Conservation (phyloP, 2,113 vertebrate species). For the Cinclus mexicanus region DNA sequence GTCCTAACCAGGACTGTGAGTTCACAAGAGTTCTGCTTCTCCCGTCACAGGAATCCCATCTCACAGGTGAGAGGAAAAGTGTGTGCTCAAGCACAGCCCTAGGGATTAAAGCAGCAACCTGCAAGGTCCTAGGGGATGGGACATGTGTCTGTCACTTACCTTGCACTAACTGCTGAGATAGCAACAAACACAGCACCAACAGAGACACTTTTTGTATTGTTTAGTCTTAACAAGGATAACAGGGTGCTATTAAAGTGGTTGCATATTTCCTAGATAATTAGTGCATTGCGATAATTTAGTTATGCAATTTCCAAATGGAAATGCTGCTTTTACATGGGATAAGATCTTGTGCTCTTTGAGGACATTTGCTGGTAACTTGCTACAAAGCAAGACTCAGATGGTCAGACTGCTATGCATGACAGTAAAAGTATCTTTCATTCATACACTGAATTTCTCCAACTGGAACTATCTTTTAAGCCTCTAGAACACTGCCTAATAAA, state of each 20-base stretch:
- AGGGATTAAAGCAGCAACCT: background rate
- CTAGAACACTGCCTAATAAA: background rate
- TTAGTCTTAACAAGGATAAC: background rate
- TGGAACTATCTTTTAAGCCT: background rate
- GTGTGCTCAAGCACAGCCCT: background rate
- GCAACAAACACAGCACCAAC: background rate
- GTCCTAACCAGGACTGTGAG: background rate
- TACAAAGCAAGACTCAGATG: background rate
- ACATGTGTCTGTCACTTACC: fast-evolving
- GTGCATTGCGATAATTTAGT: background rate
- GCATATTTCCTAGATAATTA: background rate
- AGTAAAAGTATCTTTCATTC: background rate
- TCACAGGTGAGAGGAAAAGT: background rate
- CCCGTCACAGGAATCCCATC: background rate
- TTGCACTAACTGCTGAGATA: background rate
- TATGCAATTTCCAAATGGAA: background rate
- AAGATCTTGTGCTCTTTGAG: background rate
- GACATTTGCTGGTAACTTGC: background rate
- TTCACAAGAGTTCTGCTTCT: background rate
- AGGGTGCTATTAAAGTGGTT: background rate
- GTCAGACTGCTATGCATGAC: background rate
- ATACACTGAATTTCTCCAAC: background rate
- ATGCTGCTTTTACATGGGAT: background rate
- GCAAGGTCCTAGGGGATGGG: background rate
- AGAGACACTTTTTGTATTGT: background rate